Conservation (phyloP, 2,797 vertebrate genomes). For the Siniperca scherzeri region DNA sequence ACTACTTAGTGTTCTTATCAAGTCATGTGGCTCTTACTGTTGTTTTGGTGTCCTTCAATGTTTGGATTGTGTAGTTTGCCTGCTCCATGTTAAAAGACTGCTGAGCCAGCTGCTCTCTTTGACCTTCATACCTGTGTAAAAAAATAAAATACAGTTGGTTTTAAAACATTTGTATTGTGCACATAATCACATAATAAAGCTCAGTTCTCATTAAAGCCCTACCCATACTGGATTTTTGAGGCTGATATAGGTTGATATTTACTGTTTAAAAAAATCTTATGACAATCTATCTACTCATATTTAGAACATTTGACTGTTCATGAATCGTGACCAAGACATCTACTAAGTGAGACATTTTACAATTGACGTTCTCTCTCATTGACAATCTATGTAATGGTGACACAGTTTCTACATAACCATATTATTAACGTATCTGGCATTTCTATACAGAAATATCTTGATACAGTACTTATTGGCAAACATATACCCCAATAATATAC, state of each 20-base stretch:
- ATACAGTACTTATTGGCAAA: neutral
- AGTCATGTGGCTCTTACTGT: constrained; percentile 87
- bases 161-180: neutral
- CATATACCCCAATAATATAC: neutral
- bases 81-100: constrained; percentile 99
- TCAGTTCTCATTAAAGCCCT: neutral
- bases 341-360: neutral
- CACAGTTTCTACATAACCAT: neutral
- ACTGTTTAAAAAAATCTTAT: neutral
- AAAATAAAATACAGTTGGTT: constrained; percentile 1
- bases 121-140: constrained; percentile 93
- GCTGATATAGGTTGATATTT: neutral
- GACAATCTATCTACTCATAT: neutral
- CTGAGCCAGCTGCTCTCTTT: constrained; percentile 95
- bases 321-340: neutral
- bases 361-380: neutral
- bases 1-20: constrained; percentile 1
- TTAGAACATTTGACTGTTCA: neutral
- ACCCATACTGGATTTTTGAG: neutral
- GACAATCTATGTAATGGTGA: neutral
- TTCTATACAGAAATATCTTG: neutral
- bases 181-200: neutral
- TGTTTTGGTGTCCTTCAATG: constrained; percentile 98
- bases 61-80: constrained; percentile 98
- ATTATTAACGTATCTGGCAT: neutral